Evolutionary conservation across 2,888 invertebrate genomes (phyloP).

Genomic region (Dione vanillae): DNA sequence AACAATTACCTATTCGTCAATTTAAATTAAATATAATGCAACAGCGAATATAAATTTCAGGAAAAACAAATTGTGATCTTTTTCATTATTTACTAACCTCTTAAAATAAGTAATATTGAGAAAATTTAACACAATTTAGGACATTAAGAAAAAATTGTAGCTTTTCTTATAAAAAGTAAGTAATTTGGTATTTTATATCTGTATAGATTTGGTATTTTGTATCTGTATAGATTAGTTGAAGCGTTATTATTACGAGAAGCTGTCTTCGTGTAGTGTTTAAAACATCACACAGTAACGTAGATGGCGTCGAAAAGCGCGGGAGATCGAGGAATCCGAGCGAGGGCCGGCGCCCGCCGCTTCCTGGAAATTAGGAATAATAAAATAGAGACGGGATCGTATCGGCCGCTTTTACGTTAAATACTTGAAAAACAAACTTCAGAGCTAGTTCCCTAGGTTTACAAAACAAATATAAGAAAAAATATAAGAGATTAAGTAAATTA

Average conservation of each 20-base stretch:
- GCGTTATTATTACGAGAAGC: neutral
- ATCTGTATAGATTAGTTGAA: no score
- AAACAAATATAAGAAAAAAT: no score
- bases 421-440: slow-evolving; percentile 40
- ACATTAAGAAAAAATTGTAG: no score
- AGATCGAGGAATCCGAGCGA: slow-evolving; percentile 79
- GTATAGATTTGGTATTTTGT: no score
- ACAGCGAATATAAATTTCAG: neutral
- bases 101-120: no score
- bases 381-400: slow-evolving; percentile 58
- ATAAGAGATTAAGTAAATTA: no score
- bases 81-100: neutral
- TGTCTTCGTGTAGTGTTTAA: neutral
- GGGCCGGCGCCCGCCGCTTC: slow-evolving; percentile 79
- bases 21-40: no score
- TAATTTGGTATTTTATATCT: no score
- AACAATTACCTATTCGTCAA: no score
- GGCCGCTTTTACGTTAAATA: slow-evolving; percentile 9
- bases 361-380: slow-evolving; percentile 78
- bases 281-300: slow-evolving; percentile 20
- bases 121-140: no score
- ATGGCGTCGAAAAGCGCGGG: slow-evolving; percentile 52
- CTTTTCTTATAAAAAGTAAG: no score
- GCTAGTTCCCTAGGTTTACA: neutral
- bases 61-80: neutral